Conservation (phyloP, 2,113 vertebrate genomes). For the Tachysurus fulvidraco region DNA sequence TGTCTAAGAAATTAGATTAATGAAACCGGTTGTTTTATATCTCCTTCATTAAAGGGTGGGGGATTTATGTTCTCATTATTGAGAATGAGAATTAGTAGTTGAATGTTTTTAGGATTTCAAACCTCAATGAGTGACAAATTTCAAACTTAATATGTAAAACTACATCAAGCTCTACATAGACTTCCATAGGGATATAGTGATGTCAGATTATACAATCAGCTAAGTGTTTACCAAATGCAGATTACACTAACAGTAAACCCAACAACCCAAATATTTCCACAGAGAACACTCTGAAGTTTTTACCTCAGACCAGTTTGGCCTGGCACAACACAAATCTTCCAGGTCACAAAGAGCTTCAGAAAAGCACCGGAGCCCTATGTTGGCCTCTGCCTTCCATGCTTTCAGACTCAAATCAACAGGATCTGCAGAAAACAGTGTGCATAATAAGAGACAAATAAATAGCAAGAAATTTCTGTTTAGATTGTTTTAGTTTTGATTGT, state of each 20-base stretch:
- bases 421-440: constrained; percentile 57
- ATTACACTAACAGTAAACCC: background rate
- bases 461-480: background rate
- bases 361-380: constrained; percentile 66
- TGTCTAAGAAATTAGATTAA: background rate
- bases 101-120: background rate
- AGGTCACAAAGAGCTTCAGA: constrained; percentile 76
- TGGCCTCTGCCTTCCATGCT: constrained; percentile 74
- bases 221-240: background rate
- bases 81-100: background rate
- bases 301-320: constrained; percentile 77
- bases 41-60: background rate
- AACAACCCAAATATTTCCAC: background rate
- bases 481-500: background rate
- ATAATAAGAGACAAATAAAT: background rate
- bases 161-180: background rate
- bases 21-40: background rate
- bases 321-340: constrained; percentile 75
- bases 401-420: constrained; percentile 72
- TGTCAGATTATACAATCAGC: background rate
- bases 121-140: background rate
- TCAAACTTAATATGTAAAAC: background rate
- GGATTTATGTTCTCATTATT: background rate
- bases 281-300: constrained; percentile 26
- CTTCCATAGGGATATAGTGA: background rate